These are phyloP conservation scores for Aleiodes testaceus DNA, from an alignment of 2,888 invertebrate genomes.

Conservation along the genomic window DNA sequence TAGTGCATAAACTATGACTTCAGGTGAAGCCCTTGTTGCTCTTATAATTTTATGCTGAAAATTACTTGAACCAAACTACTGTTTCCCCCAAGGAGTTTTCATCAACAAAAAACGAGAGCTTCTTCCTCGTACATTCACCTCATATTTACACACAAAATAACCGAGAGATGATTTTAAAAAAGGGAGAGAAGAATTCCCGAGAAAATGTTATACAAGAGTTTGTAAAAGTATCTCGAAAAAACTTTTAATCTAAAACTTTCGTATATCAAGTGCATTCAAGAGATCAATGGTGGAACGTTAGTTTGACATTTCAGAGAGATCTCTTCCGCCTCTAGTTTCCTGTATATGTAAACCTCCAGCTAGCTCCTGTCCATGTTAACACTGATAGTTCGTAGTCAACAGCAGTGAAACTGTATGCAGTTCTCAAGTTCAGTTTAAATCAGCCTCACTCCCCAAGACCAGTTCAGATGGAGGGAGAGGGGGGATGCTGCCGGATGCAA, in stretches of 20 bases:
- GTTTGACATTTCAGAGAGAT: constrained; percentile 17
- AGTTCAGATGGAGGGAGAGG: background rate
- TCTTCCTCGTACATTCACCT: constrained; percentile 4
- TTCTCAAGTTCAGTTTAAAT: background rate
- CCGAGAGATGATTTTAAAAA: background rate
- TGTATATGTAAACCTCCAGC: background rate
- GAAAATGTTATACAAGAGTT: constrained; percentile 14
- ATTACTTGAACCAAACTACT: no score
- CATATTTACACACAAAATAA: constrained; percentile 8
- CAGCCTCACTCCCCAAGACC: background rate
- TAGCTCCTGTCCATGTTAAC: constrained; percentile 2
- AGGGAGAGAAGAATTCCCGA: background rate
- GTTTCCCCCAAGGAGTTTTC: no score
- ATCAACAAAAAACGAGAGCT: background rate
- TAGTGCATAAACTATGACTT: no score
- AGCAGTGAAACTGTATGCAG: background rate
- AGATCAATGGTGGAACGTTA: constrained; percentile 23
- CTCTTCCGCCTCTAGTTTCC: constrained; percentile 17
- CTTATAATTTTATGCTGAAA: no score
- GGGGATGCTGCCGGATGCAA: constrained; percentile 35
- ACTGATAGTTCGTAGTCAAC: constrained; percentile 28
- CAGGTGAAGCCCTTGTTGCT: no score
- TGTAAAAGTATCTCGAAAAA: background rate
- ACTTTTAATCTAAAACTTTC: constrained; percentile 24
- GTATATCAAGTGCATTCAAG: constrained; percentile 21